Evolutionary conservation across 2,797 vertebrate genomes (phyloP), one percentile per base, ranked within the genome.

Genomic region (Podarcis lilfordi): DNA sequence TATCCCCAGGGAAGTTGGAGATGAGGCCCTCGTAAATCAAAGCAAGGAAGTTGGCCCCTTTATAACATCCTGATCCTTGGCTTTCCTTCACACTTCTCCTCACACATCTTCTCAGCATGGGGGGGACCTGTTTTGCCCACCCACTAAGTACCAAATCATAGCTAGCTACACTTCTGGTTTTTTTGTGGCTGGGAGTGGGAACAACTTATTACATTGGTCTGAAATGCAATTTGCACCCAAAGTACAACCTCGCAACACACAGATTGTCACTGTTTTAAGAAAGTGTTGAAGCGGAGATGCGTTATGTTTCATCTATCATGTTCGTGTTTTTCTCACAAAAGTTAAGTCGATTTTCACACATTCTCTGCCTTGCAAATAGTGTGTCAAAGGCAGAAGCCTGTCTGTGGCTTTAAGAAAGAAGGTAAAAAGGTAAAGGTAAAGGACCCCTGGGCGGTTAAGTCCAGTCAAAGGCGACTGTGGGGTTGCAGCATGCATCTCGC

Each of bases 81-180:
- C 55, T 87, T 86, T 27, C 21, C 71, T 82, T 76, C 87, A 86
- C 84, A 77, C 84, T 15, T 82, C 59, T 50, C 21, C 32, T 71
- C 27, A 19, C 27, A 68, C 68, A 15, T 50, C 77, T 72, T 85
- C 77, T 55, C 88, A 85, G 78, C 50, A 27, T 21, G 50, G 37
- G 4, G 7, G 23, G 17, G 29, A 6, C 25, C 37, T 43, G 25
- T 89, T 68, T 64, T 76, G 78, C 43, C 79, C 59, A 76, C 45
- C 45, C 79, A 77, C 79, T n/a, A 82, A 68, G 85, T 71, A 69
- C 43, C 13, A 86, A 71, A 77, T 66, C 23, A 32, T 37, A 68
- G 43, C 17, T 4, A 86, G n/a, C 29, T 50, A 75, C n/a, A 35
- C 23, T 78, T 40, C n/a, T n/a, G 11, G 5, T 35, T 10, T 40